Conservation (phyloP, 2,113 vertebrate species). For the Buteo buteo region DNA sequence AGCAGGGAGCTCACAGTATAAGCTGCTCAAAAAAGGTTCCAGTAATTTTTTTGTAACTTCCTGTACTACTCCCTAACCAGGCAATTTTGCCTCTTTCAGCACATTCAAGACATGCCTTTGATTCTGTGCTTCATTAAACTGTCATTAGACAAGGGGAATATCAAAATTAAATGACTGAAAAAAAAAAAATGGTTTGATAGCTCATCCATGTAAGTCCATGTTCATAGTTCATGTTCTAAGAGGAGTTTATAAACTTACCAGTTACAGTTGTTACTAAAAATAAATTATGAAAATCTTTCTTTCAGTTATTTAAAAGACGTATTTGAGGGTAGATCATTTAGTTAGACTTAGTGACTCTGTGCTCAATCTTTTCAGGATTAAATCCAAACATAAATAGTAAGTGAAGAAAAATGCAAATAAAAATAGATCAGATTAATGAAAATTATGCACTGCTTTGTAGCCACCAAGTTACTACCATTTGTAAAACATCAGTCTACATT, state of each 20-base stretch:
- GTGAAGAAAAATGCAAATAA: background rate
- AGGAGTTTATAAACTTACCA: conserved; percentile 19
- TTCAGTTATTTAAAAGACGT: background rate
- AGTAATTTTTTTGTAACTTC: conserved; percentile 58
- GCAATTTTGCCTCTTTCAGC: conserved; percentile 51
- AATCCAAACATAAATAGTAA: background rate
- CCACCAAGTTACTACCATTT: background rate
- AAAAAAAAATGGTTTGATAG: conserved; percentile 42
- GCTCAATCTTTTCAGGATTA: background rate
- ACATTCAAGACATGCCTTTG: conserved; percentile 49
- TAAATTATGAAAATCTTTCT: background rate
- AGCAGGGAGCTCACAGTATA: conserved; percentile 20
- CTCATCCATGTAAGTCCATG: background rate
- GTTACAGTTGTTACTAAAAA: background rate
- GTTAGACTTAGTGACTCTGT: background rate
- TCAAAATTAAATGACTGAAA: conserved; percentile 53
- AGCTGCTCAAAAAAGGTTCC: conserved; percentile 16
- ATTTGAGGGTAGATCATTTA: background rate
- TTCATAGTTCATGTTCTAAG: conserved; percentile 39
- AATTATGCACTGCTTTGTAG: background rate
- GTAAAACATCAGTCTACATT: background rate
- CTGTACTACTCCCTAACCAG: conserved; percentile 28
- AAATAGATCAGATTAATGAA: background rate
- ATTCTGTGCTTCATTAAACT: conserved; percentile 71
- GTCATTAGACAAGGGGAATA: conserved; percentile 62